Evolutionary conservation across 2,113 vertebrate genomes (phyloP).

Genomic region (Protobothrops mucrosquamatus): DNA sequence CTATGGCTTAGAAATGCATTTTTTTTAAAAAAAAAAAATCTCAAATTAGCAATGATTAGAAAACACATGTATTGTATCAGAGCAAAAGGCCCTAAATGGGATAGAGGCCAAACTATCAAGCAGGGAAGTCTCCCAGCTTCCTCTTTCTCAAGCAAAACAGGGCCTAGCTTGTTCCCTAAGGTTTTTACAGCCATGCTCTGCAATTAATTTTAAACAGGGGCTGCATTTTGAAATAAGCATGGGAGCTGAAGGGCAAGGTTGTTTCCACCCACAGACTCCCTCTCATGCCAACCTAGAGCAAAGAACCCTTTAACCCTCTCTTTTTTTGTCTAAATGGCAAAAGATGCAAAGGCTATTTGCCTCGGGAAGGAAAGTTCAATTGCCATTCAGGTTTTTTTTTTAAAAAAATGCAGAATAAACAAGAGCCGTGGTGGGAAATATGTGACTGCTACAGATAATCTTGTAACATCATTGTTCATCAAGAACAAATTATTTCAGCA

Average conservation of each 20-base stretch:
- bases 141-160: background rate
- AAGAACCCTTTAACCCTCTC: background rate
- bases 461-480: background rate
- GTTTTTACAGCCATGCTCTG: background rate
- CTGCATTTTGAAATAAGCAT: constrained; percentile 3
- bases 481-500: background rate
- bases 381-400: background rate
- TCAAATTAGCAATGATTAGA: constrained; percentile 1
- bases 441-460: background rate
- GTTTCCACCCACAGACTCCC: background rate
- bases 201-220: constrained; percentile 25
- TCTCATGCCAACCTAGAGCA: background rate
- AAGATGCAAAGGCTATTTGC: background rate
- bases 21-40: constrained; percentile 3
- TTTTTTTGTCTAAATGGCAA: background rate
- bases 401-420: background rate
- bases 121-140: background rate
- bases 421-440: background rate
- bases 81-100: background rate
- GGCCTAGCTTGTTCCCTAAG: background rate
- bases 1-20: background rate
- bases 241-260: background rate
- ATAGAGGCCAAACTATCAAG: constrained; percentile 1
- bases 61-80: background rate
- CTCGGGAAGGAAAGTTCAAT: background rate